Evolutionary conservation across 1,140 invertebrate genomes (phyloP).

Genomic region (Thalassaphorura encarpata): DNA sequence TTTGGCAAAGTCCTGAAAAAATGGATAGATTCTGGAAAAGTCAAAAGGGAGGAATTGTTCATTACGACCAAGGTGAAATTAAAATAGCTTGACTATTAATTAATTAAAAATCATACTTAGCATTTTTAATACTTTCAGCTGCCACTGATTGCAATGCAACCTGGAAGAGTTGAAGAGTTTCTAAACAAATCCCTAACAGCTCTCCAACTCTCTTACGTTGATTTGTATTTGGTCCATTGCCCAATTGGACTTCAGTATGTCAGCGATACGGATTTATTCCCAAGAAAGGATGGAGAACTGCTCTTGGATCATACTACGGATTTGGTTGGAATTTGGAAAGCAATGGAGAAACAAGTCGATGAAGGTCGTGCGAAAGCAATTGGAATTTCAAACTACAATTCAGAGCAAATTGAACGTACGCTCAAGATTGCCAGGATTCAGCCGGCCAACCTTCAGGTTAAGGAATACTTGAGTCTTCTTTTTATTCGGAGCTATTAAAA

Average conservation of each 20-base stretch:
- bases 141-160: background rate
- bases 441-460: slow-evolving; percentile 45
- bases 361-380: slow-evolving; percentile 38
- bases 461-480: background rate
- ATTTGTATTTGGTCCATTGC: slow-evolving; percentile 76
- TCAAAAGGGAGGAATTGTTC: slow-evolving; percentile 39
- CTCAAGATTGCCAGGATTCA: slow-evolving; percentile 38
- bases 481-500: no score
- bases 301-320: slow-evolving; percentile 10
- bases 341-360: slow-evolving; percentile 37
- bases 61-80: slow-evolving; percentile 36
- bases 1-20: slow-evolving; percentile 36
- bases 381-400: slow-evolving; percentile 41
- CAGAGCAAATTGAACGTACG: slow-evolving; percentile 34
- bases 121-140: no score
- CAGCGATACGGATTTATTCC: slow-evolving; percentile 37
- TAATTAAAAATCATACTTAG: background rate
- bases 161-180: background rate
- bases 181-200: slow-evolving; percentile 54
- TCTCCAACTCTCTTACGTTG: slow-evolving; percentile 64
- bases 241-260: slow-evolving; percentile 61
- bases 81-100: background rate
- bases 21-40: slow-evolving; percentile 34
- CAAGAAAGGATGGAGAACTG: slow-evolving; percentile 39
- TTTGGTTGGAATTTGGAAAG: slow-evolving; percentile 28